A percentile compares a stretch with the other conserved stretches of the same genome.
These are phyloP conservation scores for Sebastes baramenuke DNA, from an alignment of 2,797 vertebrate species.

Conservation along the genomic window DNA sequence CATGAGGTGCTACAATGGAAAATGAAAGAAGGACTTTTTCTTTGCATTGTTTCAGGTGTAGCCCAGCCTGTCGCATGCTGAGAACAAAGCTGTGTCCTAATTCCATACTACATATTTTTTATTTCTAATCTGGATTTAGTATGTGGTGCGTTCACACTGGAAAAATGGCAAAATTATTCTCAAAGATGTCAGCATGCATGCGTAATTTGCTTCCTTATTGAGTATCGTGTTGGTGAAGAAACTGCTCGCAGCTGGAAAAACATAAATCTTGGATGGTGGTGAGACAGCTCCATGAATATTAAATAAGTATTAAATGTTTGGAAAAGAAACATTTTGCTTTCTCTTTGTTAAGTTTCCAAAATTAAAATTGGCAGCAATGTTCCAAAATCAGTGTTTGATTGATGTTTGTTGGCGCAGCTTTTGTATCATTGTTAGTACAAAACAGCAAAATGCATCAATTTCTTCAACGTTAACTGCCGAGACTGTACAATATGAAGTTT, in stretches of 20 bases:
- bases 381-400: not conserved
- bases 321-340: conserved; percentile 1
- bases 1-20: conserved; percentile 19
- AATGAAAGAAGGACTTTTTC: conserved; percentile 28
- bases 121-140: not conserved
- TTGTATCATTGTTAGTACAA: conserved; percentile 7
- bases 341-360: conserved; percentile 17
- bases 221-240: not conserved
- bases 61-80: conserved; percentile 20
- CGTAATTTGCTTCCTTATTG: not conserved
- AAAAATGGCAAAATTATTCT: not conserved
- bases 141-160: not conserved
- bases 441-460: conserved; percentile 2
- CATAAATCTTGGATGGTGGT: not conserved
- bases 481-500: not conserved
- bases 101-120: not conserved
- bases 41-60: conserved; percentile 14
- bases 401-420: not conserved
- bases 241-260: not conserved
- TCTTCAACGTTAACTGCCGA: not conserved
- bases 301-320: conserved; percentile 12
- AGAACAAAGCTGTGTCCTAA: not conserved
- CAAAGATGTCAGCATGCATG: not conserved
- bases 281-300: not conserved
- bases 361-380: not conserved